Conservation (phyloP, 1,140 invertebrate genomes). For the Lepidurus arcticus region DNA sequence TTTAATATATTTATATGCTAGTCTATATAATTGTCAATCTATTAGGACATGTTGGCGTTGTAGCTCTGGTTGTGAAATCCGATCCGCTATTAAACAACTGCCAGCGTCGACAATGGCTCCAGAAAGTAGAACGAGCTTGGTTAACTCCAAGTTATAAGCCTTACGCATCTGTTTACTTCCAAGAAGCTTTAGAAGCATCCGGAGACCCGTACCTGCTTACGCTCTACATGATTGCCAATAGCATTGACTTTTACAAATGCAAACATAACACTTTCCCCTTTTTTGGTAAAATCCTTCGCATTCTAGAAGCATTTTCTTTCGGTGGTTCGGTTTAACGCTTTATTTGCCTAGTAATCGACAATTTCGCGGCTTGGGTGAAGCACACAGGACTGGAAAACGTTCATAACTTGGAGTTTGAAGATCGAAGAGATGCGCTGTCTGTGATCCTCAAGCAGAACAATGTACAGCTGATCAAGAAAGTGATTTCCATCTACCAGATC, state of each 20-base stretch:
- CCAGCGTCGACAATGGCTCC: background rate
- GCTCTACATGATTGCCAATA: conserved; percentile 1
- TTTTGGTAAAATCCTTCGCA: conserved; percentile 8
- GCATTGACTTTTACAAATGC: conserved; percentile 27
- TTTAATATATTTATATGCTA: background rate
- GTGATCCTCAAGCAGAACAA: conserved; percentile 29
- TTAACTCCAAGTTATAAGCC: background rate
- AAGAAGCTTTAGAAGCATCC: background rate
- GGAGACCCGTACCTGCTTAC: background rate
- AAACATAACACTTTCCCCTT: conserved; percentile 23
- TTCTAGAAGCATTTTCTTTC: background rate
- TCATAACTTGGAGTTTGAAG: conserved; percentile 11
- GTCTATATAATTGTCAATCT: background rate
- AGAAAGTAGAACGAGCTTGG: background rate
- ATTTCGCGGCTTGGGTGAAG: conserved; percentile 29
- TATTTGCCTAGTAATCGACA: conserved; percentile 26
- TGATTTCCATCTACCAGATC: conserved; percentile 27
- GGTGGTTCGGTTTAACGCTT: background rate
- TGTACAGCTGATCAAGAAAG: conserved; percentile 24
- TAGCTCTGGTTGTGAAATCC: background rate
- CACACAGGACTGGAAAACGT: conserved; percentile 16
- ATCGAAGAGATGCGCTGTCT: conserved; percentile 8
- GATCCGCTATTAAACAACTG: background rate
- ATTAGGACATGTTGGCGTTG: background rate
- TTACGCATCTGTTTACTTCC: background rate